Base-by-base conservation (phyloP, 2,888 invertebrate species). In the Ceraclea dissimilis region DNA sequence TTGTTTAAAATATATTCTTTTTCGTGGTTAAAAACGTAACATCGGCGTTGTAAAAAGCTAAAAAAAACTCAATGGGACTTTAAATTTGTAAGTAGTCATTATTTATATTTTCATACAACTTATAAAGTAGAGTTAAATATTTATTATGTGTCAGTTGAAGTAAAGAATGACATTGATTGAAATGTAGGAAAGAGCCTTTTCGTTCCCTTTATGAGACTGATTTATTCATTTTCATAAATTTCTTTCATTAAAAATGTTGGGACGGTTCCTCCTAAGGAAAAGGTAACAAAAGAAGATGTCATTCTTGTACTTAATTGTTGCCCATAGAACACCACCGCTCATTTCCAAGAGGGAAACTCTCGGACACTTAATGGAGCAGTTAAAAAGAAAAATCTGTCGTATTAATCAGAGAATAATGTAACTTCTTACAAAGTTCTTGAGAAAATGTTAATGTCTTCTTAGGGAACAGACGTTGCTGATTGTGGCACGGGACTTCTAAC, bases 191-290 rank as follows among this genome's bases (percentile, higher is more conserved):
- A 47, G 54, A 56, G 43, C 56, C 50, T 51, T 57, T 56, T 56
- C n/a, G n/a, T 50, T 49, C 33, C 58, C 49, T 54, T 49, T 53
- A 34, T 52, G 31, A 46, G 18, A 51, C 56, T 53, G 57, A 61
- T 61, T 61, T 61, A 59, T 61, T 46, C 50, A 43, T 48, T 50
- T 61, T 61, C 61, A 61, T 61, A 61, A 61, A 61, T 61, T 56
- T 56, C 58, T 57, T 57, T 59, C 54, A 52, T 57, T 59, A 57
- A 2, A 34, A 13, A 50, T 2, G 18, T 33, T 39, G 16, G 49
- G 43, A 47, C 13, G 16, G 4, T 16, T 39, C 56, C n/a, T n/a
- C n/a, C 46, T 48, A 54, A 57, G 53, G 51, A 54, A 51, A 53
- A 58, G 61, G 58, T 59, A 61, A 61, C 61, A 61, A 61, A 61